A percentile compares a stretch with the other conserved stretches of the same genome.
Conservation (phyloP, 23 tunicate species). For the Aplidium turbinatum region DNA sequence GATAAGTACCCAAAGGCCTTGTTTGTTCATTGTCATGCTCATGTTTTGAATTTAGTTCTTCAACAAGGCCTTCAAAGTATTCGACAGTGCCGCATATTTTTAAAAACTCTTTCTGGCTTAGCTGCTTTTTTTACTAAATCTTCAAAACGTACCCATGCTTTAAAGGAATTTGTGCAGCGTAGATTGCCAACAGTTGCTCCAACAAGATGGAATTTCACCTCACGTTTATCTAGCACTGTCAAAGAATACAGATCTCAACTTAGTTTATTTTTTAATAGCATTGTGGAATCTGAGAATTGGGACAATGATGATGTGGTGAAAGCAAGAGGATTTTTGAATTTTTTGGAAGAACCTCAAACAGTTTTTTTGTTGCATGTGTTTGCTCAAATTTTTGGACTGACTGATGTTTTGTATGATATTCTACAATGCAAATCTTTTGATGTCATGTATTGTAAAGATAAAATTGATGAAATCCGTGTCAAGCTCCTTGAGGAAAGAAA, state of each 20-base stretch:
- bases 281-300: constrained; percentile 1
- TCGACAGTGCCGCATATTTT: not conserved
- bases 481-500: too few species aligned
- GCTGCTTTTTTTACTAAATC: constrained; percentile 10
- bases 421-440: too few species aligned
- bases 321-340: not conserved
- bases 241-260: constrained; percentile 5
- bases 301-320: constrained; percentile 5
- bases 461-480: too few species aligned
- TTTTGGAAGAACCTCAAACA: constrained; percentile 11
- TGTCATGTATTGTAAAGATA: too few species aligned
- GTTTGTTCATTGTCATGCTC: constrained; percentile 12
- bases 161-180: constrained; percentile 2
- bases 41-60: not conserved
- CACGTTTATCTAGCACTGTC: constrained; percentile 6
- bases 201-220: constrained; percentile 11
- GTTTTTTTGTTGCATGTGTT: constrained; percentile 6
- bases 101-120: not conserved
- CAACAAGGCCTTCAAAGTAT: constrained; percentile 10
- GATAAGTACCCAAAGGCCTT: not conserved
- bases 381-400: not conserved
- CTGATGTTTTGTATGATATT: too few species aligned
- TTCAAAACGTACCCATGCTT: not conserved
- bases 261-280: not conserved
- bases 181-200: not conserved